Conservation (phyloP, 2,113 vertebrate species). For the Vanacampus margaritifer region DNA sequence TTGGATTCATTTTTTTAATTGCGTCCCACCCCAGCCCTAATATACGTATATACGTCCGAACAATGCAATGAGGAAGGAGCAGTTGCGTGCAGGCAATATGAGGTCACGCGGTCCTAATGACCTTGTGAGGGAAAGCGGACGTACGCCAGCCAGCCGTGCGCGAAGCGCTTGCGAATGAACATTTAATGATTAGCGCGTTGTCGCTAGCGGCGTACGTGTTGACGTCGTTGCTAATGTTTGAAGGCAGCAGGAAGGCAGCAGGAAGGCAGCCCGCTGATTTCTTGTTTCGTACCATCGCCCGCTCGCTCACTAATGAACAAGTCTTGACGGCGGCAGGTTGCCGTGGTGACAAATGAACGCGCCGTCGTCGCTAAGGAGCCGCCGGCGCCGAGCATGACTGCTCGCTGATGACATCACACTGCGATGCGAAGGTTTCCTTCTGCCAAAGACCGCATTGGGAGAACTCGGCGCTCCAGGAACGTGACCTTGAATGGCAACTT, state of each 20-base stretch:
- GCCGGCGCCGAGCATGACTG: constrained; percentile 25
- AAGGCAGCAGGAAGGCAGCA: neutral
- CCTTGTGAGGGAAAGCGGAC: no score
- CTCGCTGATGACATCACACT: constrained; percentile 27
- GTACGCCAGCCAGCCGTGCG: no score
- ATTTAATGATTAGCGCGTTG: neutral
- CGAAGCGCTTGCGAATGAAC: neutral
- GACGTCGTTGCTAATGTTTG: neutral
- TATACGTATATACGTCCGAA: no score
- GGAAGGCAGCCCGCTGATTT: neutral
- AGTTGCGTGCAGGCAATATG: no score
- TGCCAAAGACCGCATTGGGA: neutral
- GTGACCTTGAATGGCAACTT: neutral
- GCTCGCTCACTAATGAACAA: neutral
- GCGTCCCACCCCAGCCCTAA: no score
- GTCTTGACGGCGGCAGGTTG: constrained; percentile 29
- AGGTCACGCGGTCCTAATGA: no score
- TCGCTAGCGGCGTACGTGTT: neutral
- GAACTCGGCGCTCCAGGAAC: neutral
- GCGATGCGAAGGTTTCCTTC: constrained; percentile 25
- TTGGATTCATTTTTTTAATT: no score
- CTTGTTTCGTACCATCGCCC: neutral
- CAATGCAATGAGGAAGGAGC: no score
- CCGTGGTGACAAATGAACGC: constrained; percentile 28
- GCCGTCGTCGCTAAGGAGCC: constrained; percentile 14